A percentile compares a stretch with the other conserved stretches of the same genome.
phyloP scores from a whole-genome alignment of 2,797 vertebrate genomes.

The Myotis planiceps region DNA sequence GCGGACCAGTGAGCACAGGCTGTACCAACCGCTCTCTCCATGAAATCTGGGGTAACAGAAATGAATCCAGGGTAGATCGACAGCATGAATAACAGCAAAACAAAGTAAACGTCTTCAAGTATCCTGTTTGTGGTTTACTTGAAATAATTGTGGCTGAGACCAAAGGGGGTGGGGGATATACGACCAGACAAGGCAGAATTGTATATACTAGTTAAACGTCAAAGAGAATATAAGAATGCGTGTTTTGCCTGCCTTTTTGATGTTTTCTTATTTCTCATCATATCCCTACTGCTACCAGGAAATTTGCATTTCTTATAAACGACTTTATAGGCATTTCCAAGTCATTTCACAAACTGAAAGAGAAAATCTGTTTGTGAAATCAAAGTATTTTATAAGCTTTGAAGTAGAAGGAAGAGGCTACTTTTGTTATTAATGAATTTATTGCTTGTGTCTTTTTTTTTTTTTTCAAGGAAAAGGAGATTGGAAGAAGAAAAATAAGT shows the following conservation, averaged over 20 bases:
- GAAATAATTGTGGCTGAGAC: constrained; percentile 51
- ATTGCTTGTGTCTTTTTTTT: constrained; percentile 52
- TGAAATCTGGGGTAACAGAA: background rate
- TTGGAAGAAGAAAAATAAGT: constrained; percentile 99
- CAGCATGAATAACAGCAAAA: background rate
- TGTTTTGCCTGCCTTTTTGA: constrained; percentile 44
- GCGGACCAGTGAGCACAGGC: accelerated
- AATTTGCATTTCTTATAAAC: constrained; percentile 71
- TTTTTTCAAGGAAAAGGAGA: constrained; percentile 94
- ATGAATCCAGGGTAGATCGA: background rate
- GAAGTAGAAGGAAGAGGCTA: constrained; percentile 50
- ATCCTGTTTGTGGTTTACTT: background rate
- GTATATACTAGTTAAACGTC: constrained; percentile 49
- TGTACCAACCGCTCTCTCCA: background rate
- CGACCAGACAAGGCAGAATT: constrained; percentile 51
- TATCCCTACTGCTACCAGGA: constrained; percentile 37
- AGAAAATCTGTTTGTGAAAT: constrained; percentile 47
- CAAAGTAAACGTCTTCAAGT: background rate
- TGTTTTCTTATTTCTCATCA: constrained; percentile 58
- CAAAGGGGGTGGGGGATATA: constrained; percentile 12
- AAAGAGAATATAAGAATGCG: constrained; percentile 49
- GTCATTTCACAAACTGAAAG: constrained; percentile 23
- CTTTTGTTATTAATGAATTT: constrained; percentile 80
- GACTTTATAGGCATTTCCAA: constrained; percentile 52
- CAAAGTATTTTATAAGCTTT: constrained; percentile 59